Percentiles rank a stretch among this genome's conserved stretches.
Evolutionary conservation across 2,888 invertebrate genomes (phyloP).

Genomic region (Coremacera marginata): DNA sequence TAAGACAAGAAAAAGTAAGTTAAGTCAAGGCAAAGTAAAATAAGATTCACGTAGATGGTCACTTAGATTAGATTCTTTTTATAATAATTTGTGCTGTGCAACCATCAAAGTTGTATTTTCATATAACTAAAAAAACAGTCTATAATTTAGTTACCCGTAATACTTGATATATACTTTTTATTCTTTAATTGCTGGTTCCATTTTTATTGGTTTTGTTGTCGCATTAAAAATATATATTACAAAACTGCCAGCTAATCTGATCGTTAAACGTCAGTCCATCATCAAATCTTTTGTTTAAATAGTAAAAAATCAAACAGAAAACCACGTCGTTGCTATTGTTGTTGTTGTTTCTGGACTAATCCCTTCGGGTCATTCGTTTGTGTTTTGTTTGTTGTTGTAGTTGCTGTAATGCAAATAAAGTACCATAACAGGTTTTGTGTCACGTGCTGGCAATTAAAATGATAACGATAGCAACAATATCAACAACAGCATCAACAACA

Average conservation of each 20-base stretch:
- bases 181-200: not conserved
- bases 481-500: not conserved
- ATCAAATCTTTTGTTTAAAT: not conserved
- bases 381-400: not conserved
- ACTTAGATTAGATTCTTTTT: too few relatives aligned
- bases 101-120: too few relatives aligned
- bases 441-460: constrained; percentile 49
- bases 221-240: not conserved
- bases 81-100: too few relatives aligned
- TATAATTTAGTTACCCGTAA: too few relatives aligned
- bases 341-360: not conserved
- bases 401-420: not conserved
- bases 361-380: constrained; percentile 19
- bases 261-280: constrained; percentile 17
- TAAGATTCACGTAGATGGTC: too few relatives aligned
- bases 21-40: too few relatives aligned
- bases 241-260: not conserved
- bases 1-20: too few relatives aligned
- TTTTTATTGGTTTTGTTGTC: not conserved
- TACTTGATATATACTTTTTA: too few relatives aligned
- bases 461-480: constrained; percentile 34
- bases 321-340: not conserved
- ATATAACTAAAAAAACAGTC: too few relatives aligned
- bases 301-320: not conserved
- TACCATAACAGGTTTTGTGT: constrained; percentile 46